Evolutionary conservation across 2,888 invertebrate genomes (phyloP).

Genomic region (Ichneumon xanthorius): DNA sequence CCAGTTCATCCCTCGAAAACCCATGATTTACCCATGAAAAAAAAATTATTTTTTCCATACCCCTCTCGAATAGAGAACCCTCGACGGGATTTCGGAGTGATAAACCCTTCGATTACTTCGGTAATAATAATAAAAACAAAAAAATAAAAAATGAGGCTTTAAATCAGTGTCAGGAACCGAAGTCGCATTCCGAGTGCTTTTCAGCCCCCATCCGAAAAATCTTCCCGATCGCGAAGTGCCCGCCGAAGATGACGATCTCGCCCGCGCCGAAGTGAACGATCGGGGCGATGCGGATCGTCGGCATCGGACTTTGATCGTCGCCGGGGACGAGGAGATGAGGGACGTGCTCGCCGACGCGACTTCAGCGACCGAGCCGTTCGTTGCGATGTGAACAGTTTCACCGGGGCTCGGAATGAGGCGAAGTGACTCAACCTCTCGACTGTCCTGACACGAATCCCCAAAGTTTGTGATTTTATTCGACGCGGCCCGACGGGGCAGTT

Average conservation of each 20-base stretch:
- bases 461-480: slow-evolving; percentile 58
- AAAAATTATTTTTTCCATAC: background rate
- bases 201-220: background rate
- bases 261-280: slow-evolving; percentile 57
- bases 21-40: background rate
- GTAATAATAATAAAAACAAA: background rate
- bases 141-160: background rate
- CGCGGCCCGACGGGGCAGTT: slow-evolving; percentile 3
- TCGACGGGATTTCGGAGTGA: background rate
- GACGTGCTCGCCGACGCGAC: slow-evolving; percentile 18
- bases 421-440: slow-evolving; percentile 32
- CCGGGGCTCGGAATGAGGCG: slow-evolving; percentile 47
- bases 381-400: slow-evolving; percentile 59
- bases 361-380: slow-evolving; percentile 47
- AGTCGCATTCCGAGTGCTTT: background rate
- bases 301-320: slow-evolving; percentile 50
- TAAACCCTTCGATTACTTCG: background rate
- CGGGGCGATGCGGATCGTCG: slow-evolving; percentile 28
- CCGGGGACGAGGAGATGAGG: slow-evolving; percentile 35
- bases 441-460: slow-evolving; percentile 47
- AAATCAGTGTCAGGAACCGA: background rate
- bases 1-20: background rate
- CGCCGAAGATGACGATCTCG: slow-evolving; percentile 11
- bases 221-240: too few species aligned
- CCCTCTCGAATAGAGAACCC: background rate